Percentiles rank a stretch among this genome's conserved stretches.
Evolutionary conservation across 2,797 vertebrate species (phyloP).

Genomic region (Platyrinchus mystaceus): DNA sequence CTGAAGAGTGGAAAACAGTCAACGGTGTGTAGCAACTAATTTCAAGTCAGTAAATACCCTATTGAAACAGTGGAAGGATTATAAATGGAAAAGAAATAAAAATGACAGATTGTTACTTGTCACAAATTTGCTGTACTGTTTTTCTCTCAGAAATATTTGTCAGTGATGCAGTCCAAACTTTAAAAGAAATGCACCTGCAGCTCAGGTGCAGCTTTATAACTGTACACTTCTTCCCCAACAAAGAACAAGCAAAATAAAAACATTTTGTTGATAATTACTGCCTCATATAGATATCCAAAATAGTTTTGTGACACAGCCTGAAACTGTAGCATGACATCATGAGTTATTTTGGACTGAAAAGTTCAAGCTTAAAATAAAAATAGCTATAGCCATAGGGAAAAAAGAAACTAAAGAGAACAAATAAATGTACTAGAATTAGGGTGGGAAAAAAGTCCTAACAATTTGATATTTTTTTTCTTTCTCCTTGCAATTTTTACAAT

Average conservation of each 20-base stretch:
- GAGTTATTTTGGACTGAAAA: not conserved
- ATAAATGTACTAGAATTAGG: not conserved
- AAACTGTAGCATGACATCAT: not conserved
- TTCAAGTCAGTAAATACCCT: not conserved
- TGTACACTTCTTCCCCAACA: rapidly evolving
- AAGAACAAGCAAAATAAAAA: not conserved
- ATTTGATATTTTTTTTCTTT: not conserved
- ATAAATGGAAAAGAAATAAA: not conserved
- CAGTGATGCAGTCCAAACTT: not conserved
- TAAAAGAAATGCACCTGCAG: not conserved
- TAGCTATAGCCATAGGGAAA: not conserved
- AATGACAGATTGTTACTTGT: not conserved
- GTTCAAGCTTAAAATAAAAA: not conserved
- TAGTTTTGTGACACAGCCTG: not conserved
- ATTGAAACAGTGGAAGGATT: not conserved
- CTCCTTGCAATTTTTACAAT: not conserved
- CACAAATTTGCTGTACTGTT: rapidly evolving
- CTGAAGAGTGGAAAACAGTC: not conserved
- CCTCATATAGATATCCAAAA: not conserved
- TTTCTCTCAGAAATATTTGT: not conserved
- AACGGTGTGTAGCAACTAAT: not conserved
- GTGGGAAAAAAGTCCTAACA: rapidly evolving
- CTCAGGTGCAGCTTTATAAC: not conserved
- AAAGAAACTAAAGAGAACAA: not conserved
- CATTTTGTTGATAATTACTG: not conserved